These are phyloP conservation scores for Drosophila guanche DNA, from an alignment of 1,140 invertebrate genomes.

Conservation along the genomic window DNA sequence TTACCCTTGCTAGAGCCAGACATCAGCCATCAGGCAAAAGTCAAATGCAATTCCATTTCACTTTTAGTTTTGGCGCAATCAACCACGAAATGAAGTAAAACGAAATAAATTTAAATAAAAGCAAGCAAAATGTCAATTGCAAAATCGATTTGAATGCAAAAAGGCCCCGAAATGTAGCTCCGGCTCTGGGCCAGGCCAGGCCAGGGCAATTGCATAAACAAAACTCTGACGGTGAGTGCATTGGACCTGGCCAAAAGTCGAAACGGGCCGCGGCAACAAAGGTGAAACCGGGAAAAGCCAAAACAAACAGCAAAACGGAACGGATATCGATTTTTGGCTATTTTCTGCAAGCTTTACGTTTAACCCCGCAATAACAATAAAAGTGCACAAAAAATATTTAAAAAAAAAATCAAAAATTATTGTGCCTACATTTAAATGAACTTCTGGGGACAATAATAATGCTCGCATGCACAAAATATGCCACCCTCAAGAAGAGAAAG, in stretches of 20 bases:
- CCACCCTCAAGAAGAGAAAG: conserved; percentile 1
- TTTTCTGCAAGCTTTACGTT: conserved; percentile 32
- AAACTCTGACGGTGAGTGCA: conserved; percentile 1
- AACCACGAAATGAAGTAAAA: conserved; percentile 14
- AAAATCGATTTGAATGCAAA: conserved; percentile 51
- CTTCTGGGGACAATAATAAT: conserved; percentile 8
- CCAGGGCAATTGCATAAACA: conserved; percentile 44
- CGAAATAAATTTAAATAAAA: conserved; percentile 21
- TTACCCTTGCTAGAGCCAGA: background rate
- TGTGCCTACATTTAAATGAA: conserved; percentile 1
- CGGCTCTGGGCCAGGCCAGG: conserved; percentile 37
- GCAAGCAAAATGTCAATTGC: conserved; percentile 45
- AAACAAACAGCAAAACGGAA: conserved; percentile 15
- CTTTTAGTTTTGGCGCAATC: conserved; percentile 52
- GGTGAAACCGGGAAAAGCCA: conserved; percentile 3
- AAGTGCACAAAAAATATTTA: background rate
- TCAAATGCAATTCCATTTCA: conserved; percentile 51
- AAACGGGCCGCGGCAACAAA: conserved; percentile 18
- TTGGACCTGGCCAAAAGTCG: conserved; percentile 20
- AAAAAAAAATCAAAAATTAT: conserved; percentile 19
- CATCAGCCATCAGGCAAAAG: conserved; percentile 8
- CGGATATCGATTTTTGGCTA: conserved; percentile 38
- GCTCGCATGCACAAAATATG: too few relatives aligned
- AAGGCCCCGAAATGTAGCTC: conserved; percentile 31
- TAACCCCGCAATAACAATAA: background rate